Base-by-base conservation (phyloP, 2,797 vertebrate species). In the Hemibagrus guttatus region DNA sequence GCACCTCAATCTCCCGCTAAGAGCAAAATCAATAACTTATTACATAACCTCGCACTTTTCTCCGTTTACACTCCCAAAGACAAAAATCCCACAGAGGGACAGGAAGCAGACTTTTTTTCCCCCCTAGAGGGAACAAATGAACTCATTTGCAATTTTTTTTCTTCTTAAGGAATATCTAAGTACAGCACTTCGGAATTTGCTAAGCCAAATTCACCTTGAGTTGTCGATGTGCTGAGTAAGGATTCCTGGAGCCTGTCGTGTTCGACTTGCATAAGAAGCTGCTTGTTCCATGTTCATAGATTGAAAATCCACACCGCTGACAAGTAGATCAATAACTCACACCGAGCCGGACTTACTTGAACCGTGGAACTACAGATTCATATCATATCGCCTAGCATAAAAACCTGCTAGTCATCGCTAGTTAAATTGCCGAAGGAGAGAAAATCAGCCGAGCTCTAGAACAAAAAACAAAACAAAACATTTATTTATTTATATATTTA, bases 21-120 rank as follows among this genome's bases (percentile, higher is more conserved):
- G 91, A 94, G 90, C 90, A 92, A 94, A 95, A 95, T 95, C 95
- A 89, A 95, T 95, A 95, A 93, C 92, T 93, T 94, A 93, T 95
- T 95, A 95, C 92, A 93, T 95, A 95, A 95, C 93, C 92, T 93
- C 88, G 86, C 89, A 91, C 91, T 91, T 92, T 92, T 90, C 86
- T 85, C 79, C 72, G 66, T 89, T 87, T 85, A 88, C 84, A 52
- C 46, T 75, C 84, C 64, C 69, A 74, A 54, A 84, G 81, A 72
- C 69, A 66, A 82, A 84, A 39, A 74, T 78, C 8, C 81, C 63
- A n/a, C 26, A 42, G 31, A 76, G 69, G 23, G 35, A 52, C 39
- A 75, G 83, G 69, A 76, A 84, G 56, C 58, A 1, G n/a, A 59
- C 9, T 7, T 26, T 59, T 68, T 54, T 17, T 81, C 3, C 28